phyloP scores from a whole-genome alignment of 2,888 invertebrate species.

The Xanthorhoe designata region DNA sequence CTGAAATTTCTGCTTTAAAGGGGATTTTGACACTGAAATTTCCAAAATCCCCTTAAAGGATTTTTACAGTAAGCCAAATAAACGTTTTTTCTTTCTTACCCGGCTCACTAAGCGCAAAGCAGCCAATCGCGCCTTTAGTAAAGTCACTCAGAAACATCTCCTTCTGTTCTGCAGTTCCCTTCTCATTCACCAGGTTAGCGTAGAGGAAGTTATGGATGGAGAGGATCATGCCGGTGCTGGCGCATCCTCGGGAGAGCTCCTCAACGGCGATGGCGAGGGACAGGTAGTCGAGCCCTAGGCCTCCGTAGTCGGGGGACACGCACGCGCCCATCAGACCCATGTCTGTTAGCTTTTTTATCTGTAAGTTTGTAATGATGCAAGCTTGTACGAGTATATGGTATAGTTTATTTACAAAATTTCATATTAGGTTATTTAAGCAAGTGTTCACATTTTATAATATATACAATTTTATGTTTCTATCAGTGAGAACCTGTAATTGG shows the following conservation, averaged over 20 bases:
- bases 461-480: too few species aligned
- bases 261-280: constrained; percentile 91
- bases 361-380: constrained; percentile 11
- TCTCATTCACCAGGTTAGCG: constrained; percentile 88
- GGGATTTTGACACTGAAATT: too few species aligned
- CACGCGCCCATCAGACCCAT: constrained; percentile 90
- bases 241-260: constrained; percentile 92
- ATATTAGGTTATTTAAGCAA: too few species aligned
- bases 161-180: constrained; percentile 88
- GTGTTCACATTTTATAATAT: too few species aligned
- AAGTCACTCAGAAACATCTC: constrained; percentile 87
- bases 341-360: constrained; percentile 89
- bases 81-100: too few species aligned
- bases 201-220: constrained; percentile 93
- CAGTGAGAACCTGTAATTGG: too few species aligned
- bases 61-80: too few species aligned
- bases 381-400: too few species aligned
- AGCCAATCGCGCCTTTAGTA: constrained; percentile 88
- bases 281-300: constrained; percentile 88
- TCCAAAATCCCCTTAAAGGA: too few species aligned
- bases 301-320: constrained; percentile 88
- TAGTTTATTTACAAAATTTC: too few species aligned
- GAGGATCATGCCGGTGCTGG: constrained; percentile 90
- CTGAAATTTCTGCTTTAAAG: too few species aligned
- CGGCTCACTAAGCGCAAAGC: constrained; percentile 93